phyloP scores from a whole-genome alignment of 2,113 vertebrate species.

The Dasypus novemcinctus region DNA sequence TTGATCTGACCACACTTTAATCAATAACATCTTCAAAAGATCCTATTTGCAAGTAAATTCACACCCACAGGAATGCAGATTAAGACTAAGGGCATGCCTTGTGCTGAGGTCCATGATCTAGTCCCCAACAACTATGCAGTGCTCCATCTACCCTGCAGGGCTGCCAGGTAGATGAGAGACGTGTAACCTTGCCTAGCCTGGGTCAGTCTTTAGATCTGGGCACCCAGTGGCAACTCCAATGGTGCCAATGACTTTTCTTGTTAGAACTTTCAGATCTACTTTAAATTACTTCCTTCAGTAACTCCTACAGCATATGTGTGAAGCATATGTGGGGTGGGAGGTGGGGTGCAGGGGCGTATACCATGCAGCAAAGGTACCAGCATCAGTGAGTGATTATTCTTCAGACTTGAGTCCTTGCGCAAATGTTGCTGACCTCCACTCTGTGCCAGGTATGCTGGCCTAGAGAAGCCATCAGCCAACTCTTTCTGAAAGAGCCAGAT shows the following conservation, averaged over 20 bases:
- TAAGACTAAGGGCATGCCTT: no score
- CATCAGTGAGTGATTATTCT: neutral
- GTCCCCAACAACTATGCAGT: neutral
- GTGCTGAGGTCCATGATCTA: no score
- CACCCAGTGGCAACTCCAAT: neutral
- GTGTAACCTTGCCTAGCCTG: neutral
- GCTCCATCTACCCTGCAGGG: neutral
- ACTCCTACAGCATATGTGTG: fast-evolving
- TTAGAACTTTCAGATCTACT: no score
- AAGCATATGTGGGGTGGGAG: fast-evolving
- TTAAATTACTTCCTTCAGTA: neutral
- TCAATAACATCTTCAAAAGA: no score
- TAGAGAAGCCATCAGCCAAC: neutral
- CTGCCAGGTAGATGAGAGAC: neutral
- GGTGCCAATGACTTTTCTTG: neutral
- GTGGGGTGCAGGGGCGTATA: no score
- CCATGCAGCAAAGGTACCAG: fast-evolving
- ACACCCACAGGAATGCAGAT: no score
- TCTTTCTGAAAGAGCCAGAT: neutral
- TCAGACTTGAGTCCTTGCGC: neutral
- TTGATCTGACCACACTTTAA: no score
- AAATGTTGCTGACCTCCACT: no score
- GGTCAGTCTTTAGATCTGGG: neutral
- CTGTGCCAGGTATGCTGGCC: neutral
- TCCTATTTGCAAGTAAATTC: no score